Conservation (phyloP, 2,888 invertebrate species). For the Leptarthrus brevirostris region DNA sequence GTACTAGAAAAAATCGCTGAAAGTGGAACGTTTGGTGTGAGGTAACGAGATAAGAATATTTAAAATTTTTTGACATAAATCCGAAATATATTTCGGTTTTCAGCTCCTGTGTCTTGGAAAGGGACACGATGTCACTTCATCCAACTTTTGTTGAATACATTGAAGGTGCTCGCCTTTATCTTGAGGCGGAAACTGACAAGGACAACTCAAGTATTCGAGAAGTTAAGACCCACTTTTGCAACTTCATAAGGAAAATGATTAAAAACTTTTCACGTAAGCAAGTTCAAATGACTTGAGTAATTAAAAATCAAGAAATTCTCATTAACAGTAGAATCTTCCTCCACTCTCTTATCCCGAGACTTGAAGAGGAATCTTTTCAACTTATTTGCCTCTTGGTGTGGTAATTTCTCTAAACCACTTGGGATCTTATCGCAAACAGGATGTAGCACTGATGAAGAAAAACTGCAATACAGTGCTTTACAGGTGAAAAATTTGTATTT, state of each 20-base stretch:
- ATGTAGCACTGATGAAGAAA: constrained; percentile 70
- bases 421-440: constrained; percentile 67
- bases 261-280: constrained; percentile 90
- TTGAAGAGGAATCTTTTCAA: constrained; percentile 88
- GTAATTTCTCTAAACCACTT: constrained; percentile 82
- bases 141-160: constrained; percentile 93
- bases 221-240: constrained; percentile 92
- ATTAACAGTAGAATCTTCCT: constrained; percentile 84
- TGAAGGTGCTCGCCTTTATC: constrained; percentile 89
- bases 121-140: constrained; percentile 84
- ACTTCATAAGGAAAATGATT: constrained; percentile 92
- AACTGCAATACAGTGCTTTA: constrained; percentile 74
- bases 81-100: neutral
- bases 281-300: neutral
- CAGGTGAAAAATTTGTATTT: constrained; percentile 64
- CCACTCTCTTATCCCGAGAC: constrained; percentile 86
- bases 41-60: constrained; percentile 65
- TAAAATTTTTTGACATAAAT: neutral
- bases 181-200: constrained; percentile 94
- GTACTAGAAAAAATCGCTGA: constrained; percentile 93
- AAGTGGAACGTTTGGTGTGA: constrained; percentile 86
- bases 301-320: neutral
- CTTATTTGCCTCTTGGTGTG: constrained; percentile 95
- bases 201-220: constrained; percentile 88
- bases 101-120: constrained; percentile 85